Percentiles rank a stretch among this genome's conserved stretches.
Conservation (phyloP, 2,888 invertebrate species). For the Caenorhabditis parvicauda region DNA sequence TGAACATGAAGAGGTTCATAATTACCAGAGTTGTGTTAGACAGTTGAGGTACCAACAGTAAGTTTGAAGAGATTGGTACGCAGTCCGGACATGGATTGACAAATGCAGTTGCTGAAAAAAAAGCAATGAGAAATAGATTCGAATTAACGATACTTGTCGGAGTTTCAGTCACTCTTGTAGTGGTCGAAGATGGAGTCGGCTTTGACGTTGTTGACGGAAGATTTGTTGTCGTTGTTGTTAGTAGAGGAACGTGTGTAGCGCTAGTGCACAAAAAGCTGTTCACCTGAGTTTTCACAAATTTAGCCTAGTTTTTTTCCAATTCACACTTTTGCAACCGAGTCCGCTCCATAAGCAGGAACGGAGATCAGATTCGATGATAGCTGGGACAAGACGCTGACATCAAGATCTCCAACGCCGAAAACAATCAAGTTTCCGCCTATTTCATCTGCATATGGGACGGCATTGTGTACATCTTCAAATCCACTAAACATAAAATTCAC, state of each 20-base stretch:
- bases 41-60: constrained; percentile 20
- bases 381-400: constrained; percentile 10
- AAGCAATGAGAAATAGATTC: neutral
- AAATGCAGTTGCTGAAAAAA: constrained; percentile 1
- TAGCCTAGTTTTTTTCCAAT: neutral
- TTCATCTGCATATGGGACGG: constrained; percentile 7
- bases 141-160: neutral
- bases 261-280: constrained; percentile 11
- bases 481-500: neutral
- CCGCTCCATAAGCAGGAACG: constrained; percentile 8
- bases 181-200: neutral
- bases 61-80: constrained; percentile 18
- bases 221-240: neutral
- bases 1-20: too few relatives aligned
- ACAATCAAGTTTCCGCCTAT: constrained; percentile 18
- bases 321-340: neutral
- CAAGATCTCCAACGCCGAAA: constrained; percentile 11
- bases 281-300: constrained; percentile 1
- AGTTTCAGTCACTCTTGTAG: neutral
- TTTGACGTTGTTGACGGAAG: neutral
- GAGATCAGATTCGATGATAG: constrained; percentile 11
- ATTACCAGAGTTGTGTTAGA: too few relatives aligned
- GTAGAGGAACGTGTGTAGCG: neutral
- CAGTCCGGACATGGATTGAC: constrained; percentile 23
- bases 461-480: constrained; percentile 8